Conservation (phyloP, 1,140 invertebrate genomes). For the Bombus polaris region DNA sequence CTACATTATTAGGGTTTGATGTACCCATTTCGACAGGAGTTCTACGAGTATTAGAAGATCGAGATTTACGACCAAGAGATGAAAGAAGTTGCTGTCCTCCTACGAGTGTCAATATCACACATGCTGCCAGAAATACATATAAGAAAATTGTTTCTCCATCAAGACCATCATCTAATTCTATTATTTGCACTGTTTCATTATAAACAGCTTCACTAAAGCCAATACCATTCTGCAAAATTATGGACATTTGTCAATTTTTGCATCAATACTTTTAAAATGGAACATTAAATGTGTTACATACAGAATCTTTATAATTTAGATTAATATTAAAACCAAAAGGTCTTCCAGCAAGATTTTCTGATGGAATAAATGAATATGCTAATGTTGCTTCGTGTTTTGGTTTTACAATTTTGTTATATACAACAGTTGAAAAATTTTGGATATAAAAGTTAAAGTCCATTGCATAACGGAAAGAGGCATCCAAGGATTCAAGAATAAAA, state of each 20-base stretch:
- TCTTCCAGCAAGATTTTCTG: conserved; percentile 96
- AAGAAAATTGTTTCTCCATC: conserved; percentile 99
- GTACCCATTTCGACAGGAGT: conserved; percentile 89
- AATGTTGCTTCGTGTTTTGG: conserved; percentile 97
- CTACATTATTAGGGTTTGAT: conserved; percentile 95
- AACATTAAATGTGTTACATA: conserved; percentile 77
- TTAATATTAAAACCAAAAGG: conserved; percentile 98
- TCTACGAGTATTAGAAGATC: conserved; percentile 85
- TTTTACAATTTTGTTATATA: conserved; percentile 95
- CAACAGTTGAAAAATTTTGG: conserved; percentile 97
- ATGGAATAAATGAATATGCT: conserved; percentile 96
- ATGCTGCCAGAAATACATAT: conserved; percentile 96
- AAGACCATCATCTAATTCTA: conserved; percentile 97
- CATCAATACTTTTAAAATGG: not conserved
- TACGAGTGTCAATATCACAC: conserved; percentile 93
- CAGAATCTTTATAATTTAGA: conserved; percentile 94
- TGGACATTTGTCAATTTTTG: conserved; percentile 19
- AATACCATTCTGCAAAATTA: conserved; percentile 85
- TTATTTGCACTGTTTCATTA: conserved; percentile 99
- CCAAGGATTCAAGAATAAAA: conserved; percentile 95
- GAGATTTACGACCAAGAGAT: conserved; percentile 87
- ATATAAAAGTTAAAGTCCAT: conserved; percentile 99
- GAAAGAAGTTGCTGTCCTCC: conserved; percentile 95
- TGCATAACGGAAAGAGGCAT: conserved; percentile 98
- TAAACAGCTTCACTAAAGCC: conserved; percentile 95